Evolutionary conservation across 2,113 vertebrate genomes (phyloP).

Genomic region (Puffinus mauretanicus): DNA sequence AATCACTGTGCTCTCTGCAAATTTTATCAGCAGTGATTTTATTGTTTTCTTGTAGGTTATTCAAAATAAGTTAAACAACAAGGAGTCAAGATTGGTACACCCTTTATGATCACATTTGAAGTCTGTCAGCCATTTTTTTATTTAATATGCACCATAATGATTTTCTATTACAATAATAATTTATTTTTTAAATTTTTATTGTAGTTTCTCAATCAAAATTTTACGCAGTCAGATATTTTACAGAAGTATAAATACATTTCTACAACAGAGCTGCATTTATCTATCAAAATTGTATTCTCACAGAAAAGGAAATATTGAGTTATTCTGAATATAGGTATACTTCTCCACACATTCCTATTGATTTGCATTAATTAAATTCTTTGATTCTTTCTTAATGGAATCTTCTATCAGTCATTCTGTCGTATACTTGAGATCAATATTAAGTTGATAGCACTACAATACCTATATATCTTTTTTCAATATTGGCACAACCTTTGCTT

Average conservation of each 20-base stretch:
- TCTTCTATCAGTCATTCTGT: neutral
- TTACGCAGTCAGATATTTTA: neutral
- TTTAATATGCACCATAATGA: neutral
- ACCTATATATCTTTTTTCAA: neutral
- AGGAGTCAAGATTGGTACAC: neutral
- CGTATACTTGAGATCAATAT: neutral
- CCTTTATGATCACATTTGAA: neutral
- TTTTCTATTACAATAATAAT: neutral
- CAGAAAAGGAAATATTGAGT: neutral
- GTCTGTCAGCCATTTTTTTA: neutral
- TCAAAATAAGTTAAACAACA: neutral
- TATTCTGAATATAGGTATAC: neutral
- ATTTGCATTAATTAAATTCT: neutral
- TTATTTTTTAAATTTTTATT: neutral
- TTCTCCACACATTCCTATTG: neutral
- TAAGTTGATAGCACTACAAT: neutral
- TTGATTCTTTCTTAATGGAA: neutral
- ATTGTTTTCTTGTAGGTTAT: neutral
- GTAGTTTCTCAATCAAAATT: neutral
- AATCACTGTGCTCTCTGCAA: neutral
- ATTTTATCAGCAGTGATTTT: neutral
- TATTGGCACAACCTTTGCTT: neutral
- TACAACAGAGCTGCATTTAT: neutral
- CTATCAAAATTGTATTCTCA: neutral
- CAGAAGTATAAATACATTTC: neutral